Base-by-base conservation (phyloP, 2,113 vertebrate genomes). In the Aptenodytes forsteri region DNA sequence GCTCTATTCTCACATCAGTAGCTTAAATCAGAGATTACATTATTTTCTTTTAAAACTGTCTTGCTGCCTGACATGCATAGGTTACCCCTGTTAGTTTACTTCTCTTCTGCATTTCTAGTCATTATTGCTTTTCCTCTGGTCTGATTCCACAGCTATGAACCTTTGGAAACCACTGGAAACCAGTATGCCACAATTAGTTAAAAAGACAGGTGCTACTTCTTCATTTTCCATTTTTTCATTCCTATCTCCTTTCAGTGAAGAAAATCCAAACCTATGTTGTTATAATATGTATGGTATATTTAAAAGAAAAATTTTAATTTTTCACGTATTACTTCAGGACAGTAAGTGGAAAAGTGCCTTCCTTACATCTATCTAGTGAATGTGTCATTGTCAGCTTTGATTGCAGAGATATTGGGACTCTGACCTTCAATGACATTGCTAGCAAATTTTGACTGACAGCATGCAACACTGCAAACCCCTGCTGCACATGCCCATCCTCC, bases 341-440 rank as follows among this genome's bases (percentile, higher is more conserved):
- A 91, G 86, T 69, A 65, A 84, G 87, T 50, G 88, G 83, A 52
- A 50, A 92, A 87, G 89, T 86, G 81, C 86, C 87, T 97, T 96
- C 94, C 96, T 89, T 93, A 42, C 34, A 34, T 93, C 95, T 97
- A 61, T 94, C 91, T 93, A 78, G 92, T 87, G 89, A 97, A 96
- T 85, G 90, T 90, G 91, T 92, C 94, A 87, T 90, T 75, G 87
- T 85, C 62, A 90, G 93, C 93, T 98, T 97, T 98, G 97, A 97
- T 96, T 94, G 97, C 84, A 87, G 65, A 96, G 97, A 98, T 97
- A 94, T 59, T 91, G 87, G 91, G 97, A 97, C 92, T 95, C 95
- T 97, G 98, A 98, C 98, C 98, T 98, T 98, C 98, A 97, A 50
- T 85, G 96, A 98, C 98, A 97, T 98, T 98, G 96, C 94, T 70